phyloP scores from a whole-genome alignment of 2,113 vertebrate genomes.

The Scopus umbretta region DNA sequence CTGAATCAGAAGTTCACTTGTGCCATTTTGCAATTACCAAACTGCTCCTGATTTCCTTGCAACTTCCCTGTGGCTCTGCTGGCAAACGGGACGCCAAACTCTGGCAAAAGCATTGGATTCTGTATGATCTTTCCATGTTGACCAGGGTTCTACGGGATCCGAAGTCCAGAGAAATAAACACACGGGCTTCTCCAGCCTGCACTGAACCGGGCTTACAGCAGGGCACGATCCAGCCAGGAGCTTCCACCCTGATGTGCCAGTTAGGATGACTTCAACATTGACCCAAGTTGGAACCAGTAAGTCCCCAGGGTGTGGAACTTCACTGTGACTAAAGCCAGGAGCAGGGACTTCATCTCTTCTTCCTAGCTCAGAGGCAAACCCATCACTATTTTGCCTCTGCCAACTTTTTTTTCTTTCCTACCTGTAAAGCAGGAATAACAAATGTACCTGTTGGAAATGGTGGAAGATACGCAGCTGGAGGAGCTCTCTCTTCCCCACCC shows the following conservation, averaged over 20 bases:
- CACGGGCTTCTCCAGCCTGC: neutral
- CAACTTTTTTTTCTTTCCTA: neutral
- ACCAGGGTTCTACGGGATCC: accelerated
- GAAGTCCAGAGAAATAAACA: neutral
- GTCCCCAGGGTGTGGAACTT: neutral
- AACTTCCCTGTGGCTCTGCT: neutral
- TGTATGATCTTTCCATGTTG: neutral
- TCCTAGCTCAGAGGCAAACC: neutral
- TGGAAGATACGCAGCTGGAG: accelerated
- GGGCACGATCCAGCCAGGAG: neutral
- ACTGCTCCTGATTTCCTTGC: neutral
- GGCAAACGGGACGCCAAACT: neutral
- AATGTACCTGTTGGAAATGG: neutral
- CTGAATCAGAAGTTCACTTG: neutral
- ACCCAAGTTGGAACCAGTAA: neutral
- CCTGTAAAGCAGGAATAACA: neutral
- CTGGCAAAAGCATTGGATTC: neutral
- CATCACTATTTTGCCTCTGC: neutral
- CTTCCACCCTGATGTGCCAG: neutral
- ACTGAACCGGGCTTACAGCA: accelerated
- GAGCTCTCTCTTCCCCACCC: neutral
- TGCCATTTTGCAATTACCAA: neutral
- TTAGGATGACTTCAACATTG: neutral
- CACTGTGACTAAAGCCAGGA: neutral
- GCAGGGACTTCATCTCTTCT: neutral